A percentile compares a stretch with the other conserved stretches of the same genome.
Evolutionary conservation across 2,113 vertebrate genomes (phyloP).

Genomic region (Otocyon megalotis): DNA sequence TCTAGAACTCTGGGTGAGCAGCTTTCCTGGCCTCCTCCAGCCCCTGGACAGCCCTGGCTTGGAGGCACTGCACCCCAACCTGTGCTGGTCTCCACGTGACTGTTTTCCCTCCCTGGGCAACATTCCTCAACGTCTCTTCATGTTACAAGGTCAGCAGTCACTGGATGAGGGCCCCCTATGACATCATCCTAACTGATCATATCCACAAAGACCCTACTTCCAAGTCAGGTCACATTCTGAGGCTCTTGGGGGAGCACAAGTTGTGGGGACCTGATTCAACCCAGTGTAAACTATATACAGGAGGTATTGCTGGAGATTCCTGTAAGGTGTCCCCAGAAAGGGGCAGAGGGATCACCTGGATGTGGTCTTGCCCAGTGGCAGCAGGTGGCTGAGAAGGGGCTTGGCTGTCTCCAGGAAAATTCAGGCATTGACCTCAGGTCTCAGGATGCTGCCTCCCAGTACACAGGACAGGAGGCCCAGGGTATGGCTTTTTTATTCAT

Average conservation of each 20-base stretch:
- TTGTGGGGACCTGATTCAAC: not conserved
- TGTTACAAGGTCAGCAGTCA: not conserved
- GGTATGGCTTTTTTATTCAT: not conserved
- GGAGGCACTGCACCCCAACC: rapidly evolving
- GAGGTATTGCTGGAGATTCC: not conserved
- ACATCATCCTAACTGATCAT: not conserved
- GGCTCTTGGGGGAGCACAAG: not conserved
- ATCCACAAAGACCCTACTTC: not conserved
- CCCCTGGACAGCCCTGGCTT: not conserved
- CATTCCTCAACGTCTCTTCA: not conserved
- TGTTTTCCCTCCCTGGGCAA: not conserved
- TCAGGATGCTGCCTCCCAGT: not conserved
- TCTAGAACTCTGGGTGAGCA: rapidly evolving
- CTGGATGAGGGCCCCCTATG: not conserved
- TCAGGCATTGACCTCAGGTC: not conserved
- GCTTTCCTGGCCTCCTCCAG: not conserved
- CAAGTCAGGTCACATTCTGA: not conserved
- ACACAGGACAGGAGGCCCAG: not conserved
- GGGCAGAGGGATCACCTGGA: not conserved
- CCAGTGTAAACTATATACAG: not conserved
- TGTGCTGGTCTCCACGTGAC: not conserved
- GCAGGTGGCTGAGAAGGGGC: not conserved
- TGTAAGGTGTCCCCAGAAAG: not conserved
- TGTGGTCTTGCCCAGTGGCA: not conserved
- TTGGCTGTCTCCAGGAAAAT: not conserved